Base-by-base conservation (phyloP, 1,140 invertebrate species). In the Gryllus bimaculatus region DNA sequence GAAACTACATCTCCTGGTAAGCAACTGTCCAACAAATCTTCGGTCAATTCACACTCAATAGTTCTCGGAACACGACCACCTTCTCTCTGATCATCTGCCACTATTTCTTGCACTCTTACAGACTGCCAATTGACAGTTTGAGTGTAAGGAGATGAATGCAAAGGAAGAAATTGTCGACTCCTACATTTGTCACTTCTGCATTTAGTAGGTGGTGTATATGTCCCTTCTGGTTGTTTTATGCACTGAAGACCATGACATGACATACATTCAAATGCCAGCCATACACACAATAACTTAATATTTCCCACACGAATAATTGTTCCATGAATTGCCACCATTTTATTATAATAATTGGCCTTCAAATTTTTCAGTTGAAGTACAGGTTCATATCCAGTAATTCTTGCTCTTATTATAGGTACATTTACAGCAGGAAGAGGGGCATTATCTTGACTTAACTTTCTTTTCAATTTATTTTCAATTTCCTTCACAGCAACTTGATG, bases 1-100 rank as follows among this genome's bases (percentile, higher is more conserved):
- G 92, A 93, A 2, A 98, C 90, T 83, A 95, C 91, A 88, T 98
- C 95, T 10, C 96, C 97, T 47, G 96, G 94, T 80, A 93, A 90
- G 83, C 95, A 96, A 20, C 88, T 88, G 82, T 95, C 93, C n/a
- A 97, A 94, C 75, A 98, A 87, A 88, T 98, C 94, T 82, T 93
- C 90, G 47, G 90, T 89, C 39, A 98, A 86, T 86, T 97, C 95
- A 84, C 96, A 93, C 85, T 98, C 96, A 54, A 97, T 87, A 80
- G 92, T 93, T 82, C 93, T 86, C n/a, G 95, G 95, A 81, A 96
- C 92, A 81, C 93, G 88, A 26, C 94, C 95, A 81, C 88, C 89
- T 82, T 92, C 89, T 80, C 89, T 89, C 90, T 91, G 81, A 79
- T 79, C 78, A 48, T 79, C 78, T 39, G 78, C 26, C 0, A 79